Base-by-base conservation (phyloP, 1,140 invertebrate species). In the Theocolax elegans region DNA sequence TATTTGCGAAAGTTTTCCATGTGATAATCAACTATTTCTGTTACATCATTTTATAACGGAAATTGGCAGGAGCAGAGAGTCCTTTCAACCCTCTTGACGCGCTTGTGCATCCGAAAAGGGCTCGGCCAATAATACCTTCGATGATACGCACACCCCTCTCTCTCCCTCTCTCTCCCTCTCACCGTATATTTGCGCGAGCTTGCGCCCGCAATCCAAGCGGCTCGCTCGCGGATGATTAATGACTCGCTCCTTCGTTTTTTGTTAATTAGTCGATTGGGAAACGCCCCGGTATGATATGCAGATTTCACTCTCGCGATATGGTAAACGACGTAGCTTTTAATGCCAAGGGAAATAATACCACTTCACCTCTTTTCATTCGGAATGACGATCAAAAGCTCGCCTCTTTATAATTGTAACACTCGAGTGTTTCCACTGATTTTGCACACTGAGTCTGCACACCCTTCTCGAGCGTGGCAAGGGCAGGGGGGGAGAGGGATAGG, bases 201-300 rank as follows among this genome's bases (percentile, higher is more conserved):
- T 25, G 35, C 12, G 46, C n/a, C 31, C 49, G 51, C 49, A 54
- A 66, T 54, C 49, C 38, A 25, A 66, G 49, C 44, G n/a, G 62
- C 12, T 64, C 31, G 54, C 42, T 54, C 71, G 66, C 59, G 54
- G 63, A 74, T 77, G 76, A 77, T 77, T 77, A 77, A 77, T 77
- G 73, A 72, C 71, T 42, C 53, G 49, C 44, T 70, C 67, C 35
- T 63, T 73, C 59, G 72, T 63, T 75, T 74, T 74, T 77, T 74
- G 74, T 77, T 77, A 77, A 77, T 77, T 77, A 77, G 73, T 76
- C 68, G 72, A 76, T 76, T 74, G 74, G 73, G 72, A 71, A 73
- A 73, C 72, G 67, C 76, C 75, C 65, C 51, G 53, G 67, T 74
- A 73, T 77, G 76, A 77, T 76, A 75, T 77, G 76, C 76, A 77